Evolutionary conservation across 2,113 vertebrate genomes (phyloP), one percentile per base, ranked within the genome.

Genomic region (Menidia beryllina): DNA sequence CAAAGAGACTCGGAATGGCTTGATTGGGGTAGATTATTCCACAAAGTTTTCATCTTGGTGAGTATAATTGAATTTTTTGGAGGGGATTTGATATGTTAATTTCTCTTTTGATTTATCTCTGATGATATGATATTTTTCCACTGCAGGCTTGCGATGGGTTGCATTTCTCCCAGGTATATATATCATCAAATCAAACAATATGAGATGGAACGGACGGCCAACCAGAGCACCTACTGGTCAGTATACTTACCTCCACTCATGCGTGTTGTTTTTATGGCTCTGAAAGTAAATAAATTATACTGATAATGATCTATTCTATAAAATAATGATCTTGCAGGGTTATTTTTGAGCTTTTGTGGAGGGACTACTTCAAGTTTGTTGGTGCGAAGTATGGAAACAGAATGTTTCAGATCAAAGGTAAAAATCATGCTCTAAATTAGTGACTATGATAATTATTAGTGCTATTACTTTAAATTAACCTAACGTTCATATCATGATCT

Each of bases 221-320:
- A 95, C 85, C 90, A 95, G 50, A 96, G 94, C 89, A 95, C 93
- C 0, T 94, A 95, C 83, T 95, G 95, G 94, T 96, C 84, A 68
- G 92, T 26, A 5, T 21, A 36, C 27, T 21, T 17, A 21, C 15
- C 34, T 13, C 4, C 25, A 11, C n/a, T 48, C 41, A 19, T 20
- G 27, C 7, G 9, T 25, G 23, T 20, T 49, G 14, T 3, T 19
- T 13, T 51, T 43, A 36, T 24, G 10, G 23, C 27, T 57, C 15
- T 17, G 34, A 0, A 21, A 2, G 23, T 14, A 12, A 49, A 26
- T 5, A n/a, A 3, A 1, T 19, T 4, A 4, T 4, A 3, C 7
- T 4, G 15, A 6, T 45, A 19, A 2, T 45, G 5, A 45, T 19
- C 6, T 19, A 19, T 4, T 41, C 17, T 43, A 11, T 62, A 38